These are phyloP conservation scores for Rostratula benghalensis DNA, from an alignment of 2,113 vertebrate species.

Conservation along the genomic window DNA sequence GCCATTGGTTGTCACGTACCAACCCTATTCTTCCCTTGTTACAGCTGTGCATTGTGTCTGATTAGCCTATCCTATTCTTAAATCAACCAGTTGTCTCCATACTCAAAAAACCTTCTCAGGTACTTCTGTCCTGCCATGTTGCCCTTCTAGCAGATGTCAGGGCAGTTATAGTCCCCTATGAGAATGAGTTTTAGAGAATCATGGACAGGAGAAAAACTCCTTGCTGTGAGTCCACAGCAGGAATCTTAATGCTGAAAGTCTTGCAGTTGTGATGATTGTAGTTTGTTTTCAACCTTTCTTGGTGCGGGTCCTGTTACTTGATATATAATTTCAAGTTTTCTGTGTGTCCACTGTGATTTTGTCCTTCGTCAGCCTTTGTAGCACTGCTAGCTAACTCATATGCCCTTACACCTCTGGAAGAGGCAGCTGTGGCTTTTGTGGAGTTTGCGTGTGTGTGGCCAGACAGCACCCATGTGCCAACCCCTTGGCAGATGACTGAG, in stretches of 20 bases:
- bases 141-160: not conserved
- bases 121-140: not conserved
- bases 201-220: not conserved
- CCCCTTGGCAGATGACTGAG: not conserved
- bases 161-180: not conserved
- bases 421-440: not conserved
- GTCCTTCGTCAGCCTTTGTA: not conserved
- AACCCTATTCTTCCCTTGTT: not conserved
- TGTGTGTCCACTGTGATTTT: not conserved
- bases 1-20: not conserved
- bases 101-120: not conserved
- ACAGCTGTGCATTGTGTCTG: not conserved
- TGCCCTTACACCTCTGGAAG: not conserved
- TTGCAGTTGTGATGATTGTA: not conserved
- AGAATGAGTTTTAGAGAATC: not conserved
- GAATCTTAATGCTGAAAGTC: not conserved
- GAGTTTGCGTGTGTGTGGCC: not conserved
- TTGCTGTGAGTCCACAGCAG: not conserved
- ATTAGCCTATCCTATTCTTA: not conserved
- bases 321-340: not conserved
- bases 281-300: not conserved
- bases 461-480: accelerated
- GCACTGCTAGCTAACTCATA: accelerated
- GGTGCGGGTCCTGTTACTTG: not conserved
- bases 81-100: not conserved